These are phyloP conservation scores for Platysteira castanea DNA, from an alignment of 2,113 vertebrate genomes.

Conservation along the genomic window DNA sequence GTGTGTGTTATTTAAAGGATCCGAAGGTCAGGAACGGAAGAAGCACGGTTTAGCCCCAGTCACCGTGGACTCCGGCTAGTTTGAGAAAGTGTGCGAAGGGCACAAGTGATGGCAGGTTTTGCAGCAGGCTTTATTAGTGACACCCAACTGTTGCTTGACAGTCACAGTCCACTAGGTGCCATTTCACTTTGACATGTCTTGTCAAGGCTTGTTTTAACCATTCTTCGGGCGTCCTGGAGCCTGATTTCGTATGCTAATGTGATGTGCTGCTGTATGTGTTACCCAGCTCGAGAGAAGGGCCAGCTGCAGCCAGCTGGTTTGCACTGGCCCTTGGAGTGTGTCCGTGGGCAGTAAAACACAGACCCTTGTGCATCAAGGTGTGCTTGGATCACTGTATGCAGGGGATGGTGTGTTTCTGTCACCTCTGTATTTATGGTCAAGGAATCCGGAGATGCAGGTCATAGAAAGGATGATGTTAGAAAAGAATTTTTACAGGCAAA, in stretches of 20 bases:
- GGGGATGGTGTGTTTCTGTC: background rate
- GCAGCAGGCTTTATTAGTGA: background rate
- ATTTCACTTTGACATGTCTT: constrained; percentile 4
- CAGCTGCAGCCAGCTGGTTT: constrained; percentile 2
- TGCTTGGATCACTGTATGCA: background rate
- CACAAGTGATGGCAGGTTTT: background rate
- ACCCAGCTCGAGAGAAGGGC: background rate
- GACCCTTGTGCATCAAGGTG: background rate
- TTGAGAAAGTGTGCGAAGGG: background rate
- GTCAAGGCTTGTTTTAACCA: constrained; percentile 33
- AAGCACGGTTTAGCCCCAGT: background rate
- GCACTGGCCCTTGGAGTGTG: background rate
- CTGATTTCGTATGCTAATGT: constrained; percentile 48
- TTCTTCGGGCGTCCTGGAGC: background rate
- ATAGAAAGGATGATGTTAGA: background rate
- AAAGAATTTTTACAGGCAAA: background rate
- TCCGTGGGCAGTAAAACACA: background rate
- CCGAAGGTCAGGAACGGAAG: background rate
- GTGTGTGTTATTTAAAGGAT: background rate
- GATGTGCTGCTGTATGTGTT: constrained; percentile 5
- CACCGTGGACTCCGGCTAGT: background rate
- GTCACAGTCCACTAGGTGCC: background rate
- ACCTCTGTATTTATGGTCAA: background rate
- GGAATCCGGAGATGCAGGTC: background rate
- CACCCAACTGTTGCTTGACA: background rate